phyloP scores from a whole-genome alignment of 2,797 vertebrate species.

The Arrhamphus sclerolepis region DNA sequence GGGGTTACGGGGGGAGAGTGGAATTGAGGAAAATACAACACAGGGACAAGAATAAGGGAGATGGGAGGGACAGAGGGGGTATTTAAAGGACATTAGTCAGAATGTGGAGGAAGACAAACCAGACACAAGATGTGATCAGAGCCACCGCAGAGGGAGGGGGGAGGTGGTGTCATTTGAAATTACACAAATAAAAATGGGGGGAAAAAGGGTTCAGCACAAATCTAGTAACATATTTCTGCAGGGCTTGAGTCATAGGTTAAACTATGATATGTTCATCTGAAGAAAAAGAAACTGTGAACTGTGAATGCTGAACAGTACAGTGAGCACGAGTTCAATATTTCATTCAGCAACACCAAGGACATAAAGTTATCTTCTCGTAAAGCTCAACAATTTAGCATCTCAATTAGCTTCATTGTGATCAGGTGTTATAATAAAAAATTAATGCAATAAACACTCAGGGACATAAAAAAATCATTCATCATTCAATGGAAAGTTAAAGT shows the following conservation, averaged over 20 bases:
- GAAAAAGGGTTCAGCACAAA: slow-evolving; percentile 35
- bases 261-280: slow-evolving; percentile 33
- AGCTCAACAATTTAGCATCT: no score
- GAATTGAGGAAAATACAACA: slow-evolving; percentile 31
- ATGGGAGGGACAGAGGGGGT: slow-evolving; percentile 47
- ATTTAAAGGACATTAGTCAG: slow-evolving; percentile 77
- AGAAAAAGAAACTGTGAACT: slow-evolving; percentile 20
- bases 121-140: slow-evolving; percentile 58
- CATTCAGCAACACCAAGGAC: not conserved
- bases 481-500: no score
- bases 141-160: slow-evolving; percentile 38
- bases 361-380: no score
- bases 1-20: slow-evolving; percentile 26
- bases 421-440: no score
- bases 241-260: slow-evolving; percentile 53
- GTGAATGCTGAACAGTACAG: not conserved
- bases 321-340: no score
- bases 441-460: no score
- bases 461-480: no score
- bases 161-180: slow-evolving; percentile 42
- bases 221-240: slow-evolving; percentile 35
- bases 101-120: slow-evolving; percentile 65
- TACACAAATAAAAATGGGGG: slow-evolving; percentile 28
- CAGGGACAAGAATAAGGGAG: slow-evolving; percentile 26
- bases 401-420: no score